Conservation (phyloP, 2,113 vertebrate genomes). For the Suncus etruscus region DNA sequence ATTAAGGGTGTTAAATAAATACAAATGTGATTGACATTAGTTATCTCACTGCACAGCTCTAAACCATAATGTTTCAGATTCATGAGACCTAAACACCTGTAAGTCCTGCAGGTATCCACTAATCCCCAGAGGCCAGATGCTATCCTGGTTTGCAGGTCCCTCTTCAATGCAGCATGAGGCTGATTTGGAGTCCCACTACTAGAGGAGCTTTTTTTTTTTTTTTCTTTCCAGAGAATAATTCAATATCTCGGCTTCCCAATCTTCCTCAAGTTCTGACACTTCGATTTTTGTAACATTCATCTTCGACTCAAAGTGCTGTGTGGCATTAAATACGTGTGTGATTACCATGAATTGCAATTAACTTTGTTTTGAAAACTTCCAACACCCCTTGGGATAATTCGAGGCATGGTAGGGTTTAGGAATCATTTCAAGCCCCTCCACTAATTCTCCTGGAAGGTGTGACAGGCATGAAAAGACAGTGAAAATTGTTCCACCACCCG, state of each 20-base stretch:
- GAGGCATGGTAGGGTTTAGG: background rate
- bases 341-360: conserved; percentile 55
- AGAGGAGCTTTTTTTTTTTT: no score
- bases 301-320: background rate
- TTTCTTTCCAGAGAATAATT: background rate
- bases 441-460: background rate
- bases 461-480: background rate
- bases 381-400: conserved; percentile 43
- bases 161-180: background rate
- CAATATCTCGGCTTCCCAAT: background rate
- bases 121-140: fast-evolving
- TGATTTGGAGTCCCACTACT: fast-evolving
- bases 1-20: fast-evolving
- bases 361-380: conserved; percentile 66
- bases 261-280: background rate
- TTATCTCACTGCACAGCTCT: fast-evolving
- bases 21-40: fast-evolving
- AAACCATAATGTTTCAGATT: background rate
- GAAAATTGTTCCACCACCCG: background rate
- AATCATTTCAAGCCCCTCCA: background rate
- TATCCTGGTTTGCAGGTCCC: background rate
- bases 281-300: background rate
- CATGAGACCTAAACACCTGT: fast-evolving
- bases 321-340: conserved; percentile 17
- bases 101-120: fast-evolving